Evolutionary conservation across 1,140 invertebrate genomes (phyloP).

Genomic region (Oreohelix idahoensis): DNA sequence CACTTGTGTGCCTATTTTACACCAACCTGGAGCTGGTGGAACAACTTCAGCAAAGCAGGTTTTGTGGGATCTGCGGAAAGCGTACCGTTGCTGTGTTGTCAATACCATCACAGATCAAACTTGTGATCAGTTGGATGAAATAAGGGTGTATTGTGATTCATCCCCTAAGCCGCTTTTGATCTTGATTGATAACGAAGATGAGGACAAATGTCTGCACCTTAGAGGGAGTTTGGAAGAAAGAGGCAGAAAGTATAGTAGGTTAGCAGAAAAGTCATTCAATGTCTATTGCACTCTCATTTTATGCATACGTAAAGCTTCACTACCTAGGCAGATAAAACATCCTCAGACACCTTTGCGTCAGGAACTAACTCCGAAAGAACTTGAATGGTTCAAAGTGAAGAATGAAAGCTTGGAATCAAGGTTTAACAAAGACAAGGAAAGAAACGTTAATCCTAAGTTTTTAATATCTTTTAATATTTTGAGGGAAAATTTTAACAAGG

Average conservation of each 20-base stretch:
- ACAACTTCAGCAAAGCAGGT: constrained; percentile 59
- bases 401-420: constrained; percentile 32
- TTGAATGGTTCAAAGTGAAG: constrained; percentile 51
- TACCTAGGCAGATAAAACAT: constrained; percentile 29
- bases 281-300: constrained; percentile 49
- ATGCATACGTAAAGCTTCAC: constrained; percentile 38
- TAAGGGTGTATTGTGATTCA: constrained; percentile 45
- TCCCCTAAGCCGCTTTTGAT: constrained; percentile 52
- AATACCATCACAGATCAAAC: constrained; percentile 56
- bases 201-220: constrained; percentile 51
- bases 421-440: constrained; percentile 25
- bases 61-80: constrained; percentile 55
- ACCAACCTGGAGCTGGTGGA: constrained; percentile 62
- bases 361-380: constrained; percentile 43
- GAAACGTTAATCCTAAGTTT: constrained; percentile 49
- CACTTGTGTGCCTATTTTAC: constrained; percentile 49
- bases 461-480: constrained; percentile 58
- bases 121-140: constrained; percentile 45
- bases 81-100: constrained; percentile 55
- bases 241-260: constrained; percentile 35
- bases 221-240: constrained; percentile 50
- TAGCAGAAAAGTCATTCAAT: constrained; percentile 13
- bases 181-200: constrained; percentile 61
- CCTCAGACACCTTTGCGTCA: constrained; percentile 40
- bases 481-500: constrained; percentile 53